Evolutionary conservation across 2,888 invertebrate genomes (phyloP).

Genomic region (Meloe dianella): DNA sequence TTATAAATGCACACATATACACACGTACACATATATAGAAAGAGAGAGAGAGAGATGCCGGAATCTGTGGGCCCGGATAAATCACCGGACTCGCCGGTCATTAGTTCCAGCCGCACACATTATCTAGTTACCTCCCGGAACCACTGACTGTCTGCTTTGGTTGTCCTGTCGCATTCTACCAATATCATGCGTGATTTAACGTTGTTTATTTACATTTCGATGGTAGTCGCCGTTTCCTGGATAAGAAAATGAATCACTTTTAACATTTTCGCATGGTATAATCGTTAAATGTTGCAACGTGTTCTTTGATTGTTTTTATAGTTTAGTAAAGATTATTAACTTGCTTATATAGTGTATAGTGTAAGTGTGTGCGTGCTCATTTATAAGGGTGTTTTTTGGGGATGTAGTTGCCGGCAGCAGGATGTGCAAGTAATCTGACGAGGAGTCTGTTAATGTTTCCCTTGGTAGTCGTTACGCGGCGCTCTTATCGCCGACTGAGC

Average conservation of each 20-base stretch:
- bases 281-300: neutral
- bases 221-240: neutral
- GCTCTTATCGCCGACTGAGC: slow-evolving; percentile 61
- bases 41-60: slow-evolving; percentile 51
- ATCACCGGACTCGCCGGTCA: slow-evolving; percentile 60
- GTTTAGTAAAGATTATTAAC: neutral
- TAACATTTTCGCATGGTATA: neutral
- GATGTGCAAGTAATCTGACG: slow-evolving; percentile 61
- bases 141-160: slow-evolving; percentile 40
- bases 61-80: slow-evolving; percentile 56
- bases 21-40: neutral
- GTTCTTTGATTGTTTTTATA: neutral
- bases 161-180: slow-evolving; percentile 25
- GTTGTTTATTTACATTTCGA: slow-evolving; percentile 27
- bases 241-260: neutral
- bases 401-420: slow-evolving; percentile 43
- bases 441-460: slow-evolving; percentile 62
- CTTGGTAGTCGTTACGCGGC: slow-evolving; percentile 60
- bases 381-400: neutral
- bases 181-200: slow-evolving; percentile 31
- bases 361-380: neutral
- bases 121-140: slow-evolving; percentile 55
- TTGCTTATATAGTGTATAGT: neutral
- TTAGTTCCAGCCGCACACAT: slow-evolving; percentile 58
- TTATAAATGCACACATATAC: slow-evolving; percentile 43